Evolutionary conservation across 2,797 vertebrate genomes (phyloP).

Genomic region (Falco rusticolus): DNA sequence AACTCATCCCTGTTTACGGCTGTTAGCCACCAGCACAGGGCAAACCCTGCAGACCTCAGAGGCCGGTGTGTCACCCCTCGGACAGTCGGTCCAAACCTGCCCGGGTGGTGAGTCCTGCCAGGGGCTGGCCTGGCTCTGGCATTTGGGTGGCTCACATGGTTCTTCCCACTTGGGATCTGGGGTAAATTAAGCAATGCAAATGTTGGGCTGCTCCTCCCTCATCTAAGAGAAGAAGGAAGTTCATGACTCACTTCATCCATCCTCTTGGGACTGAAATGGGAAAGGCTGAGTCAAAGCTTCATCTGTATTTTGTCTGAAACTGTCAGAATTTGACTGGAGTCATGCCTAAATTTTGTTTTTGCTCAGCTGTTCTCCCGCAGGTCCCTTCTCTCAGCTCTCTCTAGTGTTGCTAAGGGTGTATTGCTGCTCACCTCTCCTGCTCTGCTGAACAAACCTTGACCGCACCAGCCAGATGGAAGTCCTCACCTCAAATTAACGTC

Average conservation of each 20-base stretch:
- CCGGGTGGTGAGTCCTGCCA: accelerated
- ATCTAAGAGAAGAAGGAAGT: not conserved
- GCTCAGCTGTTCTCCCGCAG: not conserved
- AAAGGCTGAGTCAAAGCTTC: not conserved
- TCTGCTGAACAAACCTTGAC: not conserved
- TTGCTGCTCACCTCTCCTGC: not conserved
- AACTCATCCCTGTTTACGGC: not conserved
- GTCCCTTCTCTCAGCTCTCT: not conserved
- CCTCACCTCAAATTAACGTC: not conserved
- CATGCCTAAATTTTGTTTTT: not conserved
- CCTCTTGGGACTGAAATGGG: not conserved
- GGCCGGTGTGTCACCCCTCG: accelerated
- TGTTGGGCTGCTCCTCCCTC: not conserved
- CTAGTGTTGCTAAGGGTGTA: not conserved
- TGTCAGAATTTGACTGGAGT: not conserved
- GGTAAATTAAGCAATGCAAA: not conserved
- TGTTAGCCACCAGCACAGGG: not conserved
- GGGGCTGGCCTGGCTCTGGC: not conserved
- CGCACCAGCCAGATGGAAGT: not conserved
- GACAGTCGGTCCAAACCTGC: not conserved
- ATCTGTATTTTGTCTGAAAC: not conserved
- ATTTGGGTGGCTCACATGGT: not conserved
- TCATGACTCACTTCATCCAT: not conserved
- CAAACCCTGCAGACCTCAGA: not conserved
- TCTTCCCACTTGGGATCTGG: accelerated